Conservation (phyloP, 2,888 invertebrate species). For the Lasioglossum oenotherae region DNA sequence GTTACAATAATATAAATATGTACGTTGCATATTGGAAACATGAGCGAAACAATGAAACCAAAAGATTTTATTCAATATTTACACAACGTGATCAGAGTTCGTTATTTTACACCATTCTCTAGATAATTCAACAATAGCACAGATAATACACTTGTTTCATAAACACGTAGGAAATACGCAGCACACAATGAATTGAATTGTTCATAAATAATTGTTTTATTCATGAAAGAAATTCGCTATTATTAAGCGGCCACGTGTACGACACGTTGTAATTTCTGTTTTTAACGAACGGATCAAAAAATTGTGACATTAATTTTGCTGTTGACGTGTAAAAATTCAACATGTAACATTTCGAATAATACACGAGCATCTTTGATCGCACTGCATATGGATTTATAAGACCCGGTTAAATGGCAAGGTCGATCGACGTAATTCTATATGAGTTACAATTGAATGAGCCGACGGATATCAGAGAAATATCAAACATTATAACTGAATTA, state of each 20-base stretch:
- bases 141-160: constrained; percentile 50
- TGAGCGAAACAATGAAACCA: constrained; percentile 17
- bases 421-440: constrained; percentile 26
- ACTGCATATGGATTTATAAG: constrained; percentile 55
- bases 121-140: constrained; percentile 17
- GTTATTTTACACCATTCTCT: constrained; percentile 23
- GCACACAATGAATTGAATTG: constrained; percentile 50
- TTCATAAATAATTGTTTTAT: constrained; percentile 47
- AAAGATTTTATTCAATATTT: constrained; percentile 24
- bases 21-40: not conserved
- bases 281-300: not conserved
- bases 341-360: constrained; percentile 43
- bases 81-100: constrained; percentile 12
- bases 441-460: constrained; percentile 42
- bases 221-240: constrained; percentile 43
- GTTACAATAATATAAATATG: not conserved
- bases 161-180: constrained; percentile 29
- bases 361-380: constrained; percentile 57
- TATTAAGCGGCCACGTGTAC: constrained; percentile 1
- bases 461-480: constrained; percentile 25
- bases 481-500: constrained; percentile 14
- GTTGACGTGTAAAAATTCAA: not conserved
- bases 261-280: not conserved
- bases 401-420: constrained; percentile 51
- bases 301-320: not conserved